phyloP scores from a whole-genome alignment of 2,797 vertebrate species.

The Syngnathus acus region DNA sequence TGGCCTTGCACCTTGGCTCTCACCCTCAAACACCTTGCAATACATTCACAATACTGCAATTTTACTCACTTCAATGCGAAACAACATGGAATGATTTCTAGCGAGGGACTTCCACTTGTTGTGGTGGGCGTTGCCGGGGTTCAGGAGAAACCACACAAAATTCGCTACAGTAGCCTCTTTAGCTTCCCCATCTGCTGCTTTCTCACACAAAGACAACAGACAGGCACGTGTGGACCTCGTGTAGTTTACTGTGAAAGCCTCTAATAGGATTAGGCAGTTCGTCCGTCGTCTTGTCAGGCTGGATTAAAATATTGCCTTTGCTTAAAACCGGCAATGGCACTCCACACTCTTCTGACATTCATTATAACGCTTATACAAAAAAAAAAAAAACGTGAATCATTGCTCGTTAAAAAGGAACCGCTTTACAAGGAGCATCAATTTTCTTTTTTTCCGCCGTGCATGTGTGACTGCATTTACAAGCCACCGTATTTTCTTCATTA shows the following conservation, averaged over 20 bases:
- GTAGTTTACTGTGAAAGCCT: conserved; percentile 64
- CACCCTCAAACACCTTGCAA: conserved; percentile 12
- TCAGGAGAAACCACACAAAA: conserved; percentile 30
- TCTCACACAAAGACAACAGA: conserved; percentile 53
- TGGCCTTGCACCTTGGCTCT: conserved; percentile 15
- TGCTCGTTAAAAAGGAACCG: conserved; percentile 55
- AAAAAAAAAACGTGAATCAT: conserved; percentile 26
- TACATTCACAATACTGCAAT: background rate
- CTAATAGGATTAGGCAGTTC: conserved; percentile 74
- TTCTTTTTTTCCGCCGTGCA: background rate
- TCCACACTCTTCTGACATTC: conserved; percentile 35
- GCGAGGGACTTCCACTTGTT: conserved; percentile 21
- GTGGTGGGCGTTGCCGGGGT: conserved; percentile 26
- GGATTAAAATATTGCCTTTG: conserved; percentile 67
- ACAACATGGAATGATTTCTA: conserved; percentile 17
- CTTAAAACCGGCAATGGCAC: conserved; percentile 52
- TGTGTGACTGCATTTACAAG: background rate
- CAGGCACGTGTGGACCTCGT: conserved; percentile 48
- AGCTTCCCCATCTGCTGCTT: conserved; percentile 57
- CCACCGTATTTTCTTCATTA: background rate
- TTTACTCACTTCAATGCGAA: background rate
- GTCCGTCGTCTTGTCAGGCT: conserved; percentile 62
- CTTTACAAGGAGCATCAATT: conserved; percentile 39
- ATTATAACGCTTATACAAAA: conserved; percentile 47
- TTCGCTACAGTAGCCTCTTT: conserved; percentile 45